Evolutionary conservation across 2,888 invertebrate genomes (phyloP), one percentile per base, ranked within the genome.

Genomic region (Sarcophaga carnaria): DNA sequence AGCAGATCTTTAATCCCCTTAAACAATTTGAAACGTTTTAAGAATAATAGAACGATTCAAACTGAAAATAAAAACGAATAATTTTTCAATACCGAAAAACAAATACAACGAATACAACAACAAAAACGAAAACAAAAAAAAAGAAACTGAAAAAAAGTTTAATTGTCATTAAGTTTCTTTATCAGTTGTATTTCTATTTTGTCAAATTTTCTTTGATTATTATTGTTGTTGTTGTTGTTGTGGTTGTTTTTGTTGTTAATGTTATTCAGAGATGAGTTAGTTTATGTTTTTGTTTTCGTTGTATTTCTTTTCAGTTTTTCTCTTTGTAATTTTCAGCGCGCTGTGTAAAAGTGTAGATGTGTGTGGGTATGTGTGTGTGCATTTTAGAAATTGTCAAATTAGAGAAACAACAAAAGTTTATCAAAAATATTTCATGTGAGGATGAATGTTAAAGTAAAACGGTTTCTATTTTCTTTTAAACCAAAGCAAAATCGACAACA

Each of bases 91-190:
- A 70, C 2, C 12, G 10, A 37, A 37, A 37, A 37, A 37, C 37
- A 37, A 37, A 37, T 4, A 27, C 27, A 37, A 45, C 62, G 67
- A 60, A 37, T 8, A 37, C 37, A 37, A 2, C 14, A 37, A 45
- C 62, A 72, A 60, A 37, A 37, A 45, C 62, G 67, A 60, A 37
- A 37, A 37, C 37, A 37, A 2, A 37, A 37, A 37, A 49, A 27
- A 64, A 25, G 47, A 77, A 63, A 64, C 20, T 49, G n/a, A 49
- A 37, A 76, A 66, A 20, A 85, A 85, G 77, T 82, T 79, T 86
- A 76, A 86, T 82, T 83, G 83, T 80, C 67, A 83, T 83, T 86
- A 83, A 69, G 70, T 83, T 83, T 79, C 70, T 59, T 80, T 80
- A 76, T 80, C 71, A 63, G 60, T 71, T 64, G 37, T 71, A 37